These are phyloP conservation scores for Lindbergichthys nudifrons DNA, from an alignment of 2,797 vertebrate species.

Conservation along the genomic window DNA sequence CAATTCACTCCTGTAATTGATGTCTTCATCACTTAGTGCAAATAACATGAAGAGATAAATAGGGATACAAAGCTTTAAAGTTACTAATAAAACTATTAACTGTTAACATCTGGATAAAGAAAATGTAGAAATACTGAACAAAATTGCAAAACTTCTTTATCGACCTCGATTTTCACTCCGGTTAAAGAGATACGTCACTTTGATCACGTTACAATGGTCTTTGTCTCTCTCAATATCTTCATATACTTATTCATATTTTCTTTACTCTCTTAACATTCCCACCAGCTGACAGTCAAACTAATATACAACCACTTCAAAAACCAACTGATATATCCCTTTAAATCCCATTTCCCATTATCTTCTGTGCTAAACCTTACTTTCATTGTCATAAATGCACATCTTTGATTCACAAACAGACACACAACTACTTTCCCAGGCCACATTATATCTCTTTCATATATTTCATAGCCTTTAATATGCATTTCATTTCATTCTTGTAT, in stretches of 20 bases:
- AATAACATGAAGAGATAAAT: slow-evolving; percentile 1
- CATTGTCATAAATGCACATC: slow-evolving; percentile 32
- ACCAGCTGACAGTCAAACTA: neutral
- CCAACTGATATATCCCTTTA: slow-evolving; percentile 38
- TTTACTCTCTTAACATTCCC: slow-evolving; percentile 4
- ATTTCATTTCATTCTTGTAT: slow-evolving; percentile 22
- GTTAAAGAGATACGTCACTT: slow-evolving; percentile 42
- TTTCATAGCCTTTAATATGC: slow-evolving; percentile 28
- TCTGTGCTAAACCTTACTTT: slow-evolving; percentile 55
- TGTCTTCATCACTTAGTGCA: neutral
- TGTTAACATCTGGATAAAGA: neutral
- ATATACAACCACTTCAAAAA: neutral
- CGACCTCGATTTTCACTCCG: slow-evolving; percentile 31
- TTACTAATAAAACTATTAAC: neutral
- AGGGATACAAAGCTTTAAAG: neutral
- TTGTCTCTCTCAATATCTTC: slow-evolving; percentile 10
- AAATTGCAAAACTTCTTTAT: neutral
- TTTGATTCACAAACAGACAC: slow-evolving; percentile 40
- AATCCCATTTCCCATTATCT: neutral
- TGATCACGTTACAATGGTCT: slow-evolving; percentile 7
- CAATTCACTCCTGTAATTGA: neutral
- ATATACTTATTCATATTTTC: neutral
- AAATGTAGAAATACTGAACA: neutral
- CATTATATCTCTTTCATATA: slow-evolving; percentile 25
- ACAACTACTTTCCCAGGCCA: slow-evolving; percentile 26